Evolutionary conservation across 2,113 vertebrate species (phyloP).

Genomic region (Gadus chalcogrammus): DNA sequence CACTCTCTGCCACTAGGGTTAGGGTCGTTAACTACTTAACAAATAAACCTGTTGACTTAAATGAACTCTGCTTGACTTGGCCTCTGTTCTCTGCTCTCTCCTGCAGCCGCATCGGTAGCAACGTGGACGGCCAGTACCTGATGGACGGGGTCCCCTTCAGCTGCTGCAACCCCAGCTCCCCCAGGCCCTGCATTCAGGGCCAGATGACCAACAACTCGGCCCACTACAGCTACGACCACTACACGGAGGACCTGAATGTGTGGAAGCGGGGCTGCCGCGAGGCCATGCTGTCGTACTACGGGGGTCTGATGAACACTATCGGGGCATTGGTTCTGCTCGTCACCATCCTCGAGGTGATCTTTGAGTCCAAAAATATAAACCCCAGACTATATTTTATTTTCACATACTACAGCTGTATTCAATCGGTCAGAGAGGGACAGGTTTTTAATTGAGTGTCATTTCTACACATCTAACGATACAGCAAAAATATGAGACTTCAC

Average conservation of each 20-base stretch:
- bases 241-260: slow-evolving; percentile 94
- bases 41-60: no score
- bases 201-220: slow-evolving; percentile 97
- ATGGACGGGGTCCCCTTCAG: slow-evolving; percentile 96
- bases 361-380: no score
- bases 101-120: slow-evolving; percentile 90
- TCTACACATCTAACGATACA: no score
- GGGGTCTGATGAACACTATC: slow-evolving; percentile 88
- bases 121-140: slow-evolving; percentile 91
- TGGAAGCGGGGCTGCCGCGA: slow-evolving; percentile 87
- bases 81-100: slow-evolving; percentile 19
- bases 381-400: no score
- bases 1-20: no score
- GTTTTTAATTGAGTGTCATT: no score
- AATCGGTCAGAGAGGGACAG: no score
- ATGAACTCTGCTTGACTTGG: no score
- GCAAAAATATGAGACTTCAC: no score
- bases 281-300: slow-evolving; percentile 86
- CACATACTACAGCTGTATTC: no score
- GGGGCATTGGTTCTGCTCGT: slow-evolving; percentile 76
- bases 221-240: slow-evolving; percentile 96
- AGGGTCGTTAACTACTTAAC: no score
- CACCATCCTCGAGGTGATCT: slow-evolving; percentile 85
- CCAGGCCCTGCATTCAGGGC: slow-evolving; percentile 91
- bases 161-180: slow-evolving; percentile 96